Percentiles rank a stretch among this genome's conserved stretches.
phyloP scores from a whole-genome alignment of 2,113 vertebrate species.

The Ornithorhynchus anatinus region DNA sequence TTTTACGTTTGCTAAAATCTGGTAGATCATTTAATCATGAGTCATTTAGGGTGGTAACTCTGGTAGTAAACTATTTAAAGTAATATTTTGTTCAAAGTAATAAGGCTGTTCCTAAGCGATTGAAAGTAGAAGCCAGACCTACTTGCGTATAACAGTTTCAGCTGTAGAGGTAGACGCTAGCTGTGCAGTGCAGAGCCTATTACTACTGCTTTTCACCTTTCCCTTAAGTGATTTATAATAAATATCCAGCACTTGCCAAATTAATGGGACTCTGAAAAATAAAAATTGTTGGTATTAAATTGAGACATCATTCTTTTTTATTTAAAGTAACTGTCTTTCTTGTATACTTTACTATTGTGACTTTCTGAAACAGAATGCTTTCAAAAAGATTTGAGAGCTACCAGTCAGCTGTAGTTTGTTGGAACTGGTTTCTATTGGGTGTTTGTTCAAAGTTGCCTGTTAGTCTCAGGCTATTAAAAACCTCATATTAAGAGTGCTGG shows the following conservation, averaged over 20 bases:
- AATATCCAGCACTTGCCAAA: neutral
- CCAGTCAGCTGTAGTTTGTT: slow-evolving; percentile 18
- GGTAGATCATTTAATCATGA: neutral
- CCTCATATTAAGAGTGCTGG: neutral
- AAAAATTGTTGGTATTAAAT: neutral
- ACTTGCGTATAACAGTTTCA: neutral
- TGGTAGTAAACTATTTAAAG: slow-evolving; percentile 31
- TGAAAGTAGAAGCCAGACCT: slow-evolving; percentile 28
- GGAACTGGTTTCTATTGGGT: neutral
- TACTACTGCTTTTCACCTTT: rapidly evolving
- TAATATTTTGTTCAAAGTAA: slow-evolving; percentile 19
- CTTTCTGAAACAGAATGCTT: neutral
- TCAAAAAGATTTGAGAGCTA: slow-evolving; percentile 6
- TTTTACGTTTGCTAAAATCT: slow-evolving; percentile 10
- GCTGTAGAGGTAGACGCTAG: neutral
- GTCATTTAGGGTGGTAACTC: slow-evolving; percentile 10
- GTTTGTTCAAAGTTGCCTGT: neutral
- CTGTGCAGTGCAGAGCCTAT: neutral
- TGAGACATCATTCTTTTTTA: neutral
- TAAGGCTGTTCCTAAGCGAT: slow-evolving; percentile 48
- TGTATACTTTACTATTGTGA: neutral
- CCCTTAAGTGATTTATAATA: neutral
- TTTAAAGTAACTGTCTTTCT: neutral
- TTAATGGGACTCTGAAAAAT: neutral
- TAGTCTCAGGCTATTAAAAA: neutral